Conservation (phyloP, 2,113 vertebrate genomes). For the Amazona vittata region DNA sequence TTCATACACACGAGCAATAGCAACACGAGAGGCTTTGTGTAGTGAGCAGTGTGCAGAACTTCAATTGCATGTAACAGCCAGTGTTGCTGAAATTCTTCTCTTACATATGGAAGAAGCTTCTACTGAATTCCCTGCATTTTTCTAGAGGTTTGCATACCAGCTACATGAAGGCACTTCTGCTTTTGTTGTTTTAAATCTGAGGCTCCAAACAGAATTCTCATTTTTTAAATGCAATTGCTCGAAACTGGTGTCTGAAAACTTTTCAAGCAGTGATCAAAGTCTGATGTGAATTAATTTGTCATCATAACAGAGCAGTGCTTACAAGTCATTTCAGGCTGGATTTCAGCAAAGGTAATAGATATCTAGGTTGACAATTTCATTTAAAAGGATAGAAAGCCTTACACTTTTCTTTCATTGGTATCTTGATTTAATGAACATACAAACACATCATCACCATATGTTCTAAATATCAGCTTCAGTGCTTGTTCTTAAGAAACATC, state of each 20-base stretch:
- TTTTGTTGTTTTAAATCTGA: conserved; percentile 68
- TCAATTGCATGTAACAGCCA: not conserved
- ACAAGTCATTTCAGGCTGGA: conserved; percentile 77
- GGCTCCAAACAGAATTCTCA: conserved; percentile 62
- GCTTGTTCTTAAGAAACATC: conserved; percentile 74
- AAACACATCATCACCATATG: conserved; percentile 82
- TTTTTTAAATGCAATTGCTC: conserved; percentile 73
- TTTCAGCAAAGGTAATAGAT: conserved; percentile 78
- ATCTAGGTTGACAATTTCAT: conserved; percentile 83
- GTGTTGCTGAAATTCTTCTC: not conserved
- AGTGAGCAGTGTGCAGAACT: conserved; percentile 16
- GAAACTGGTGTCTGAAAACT: conserved; percentile 77
- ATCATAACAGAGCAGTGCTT: conserved; percentile 76
- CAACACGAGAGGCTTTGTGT: conserved; percentile 16
- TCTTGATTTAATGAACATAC: conserved; percentile 84
- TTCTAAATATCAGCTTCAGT: conserved; percentile 79
- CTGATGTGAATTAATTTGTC: conserved; percentile 83
- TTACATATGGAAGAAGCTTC: not conserved
- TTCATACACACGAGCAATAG: not conserved
- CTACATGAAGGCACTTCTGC: conserved; percentile 38
- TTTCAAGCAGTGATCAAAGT: conserved; percentile 80
- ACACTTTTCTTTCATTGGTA: conserved; percentile 80
- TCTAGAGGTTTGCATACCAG: conserved; percentile 33
- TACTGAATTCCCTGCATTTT: conserved; percentile 3
- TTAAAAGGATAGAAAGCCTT: conserved; percentile 79